Base-by-base conservation (phyloP, 2,113 vertebrate species). In the Psittacula cyanocephala region DNA sequence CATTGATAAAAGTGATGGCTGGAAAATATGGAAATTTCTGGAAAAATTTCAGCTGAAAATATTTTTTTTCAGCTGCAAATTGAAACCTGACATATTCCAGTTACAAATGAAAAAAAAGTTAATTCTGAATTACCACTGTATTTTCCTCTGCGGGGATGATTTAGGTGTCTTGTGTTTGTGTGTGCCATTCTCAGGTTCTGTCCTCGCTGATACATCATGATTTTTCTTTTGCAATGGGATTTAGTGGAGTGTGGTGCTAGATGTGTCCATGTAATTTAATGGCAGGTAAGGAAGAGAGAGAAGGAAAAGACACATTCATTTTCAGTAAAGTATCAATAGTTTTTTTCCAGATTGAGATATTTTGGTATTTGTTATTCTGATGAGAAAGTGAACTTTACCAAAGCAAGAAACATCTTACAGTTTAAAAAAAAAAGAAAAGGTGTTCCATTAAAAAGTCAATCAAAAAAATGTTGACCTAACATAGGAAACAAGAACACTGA, bases 201-300 rank as follows among this genome's bases (percentile, higher is more conserved):
- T 50, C 59, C 88, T 68, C 47, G 52, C 12, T 23, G 80, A 53
- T 0, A 3, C 28, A 27, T 79, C 89, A 25, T 44, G 53, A 77
- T 91, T 94, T 85, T 78, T 85, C 68, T 74, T 29, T 50, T 83
- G 46, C 14, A 39, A 46, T 83, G 71, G 71, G 60, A 24, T 76
- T 72, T 86, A 57, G 62, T 62, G 46, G 31, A 88, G 71, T 91
- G 68, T 86, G 64, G 60, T 90, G 71, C 59, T 53, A 31, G 59
- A 50, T 90, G 18, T 63, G n/a, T 50, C 55, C 67, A 41, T 29
- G 24, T 86, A 77, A 96, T 93, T 85, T 89, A 96, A 80, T 75
- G 70, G 71, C 53, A 95, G 75, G 82, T 70, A 95, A 81, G 89
- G 65, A 87, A 95, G 52, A 91, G 49, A 79, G 85, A 74, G 59